Evolutionary conservation across 2,888 invertebrate genomes (phyloP), one percentile per base, ranked within the genome.

Genomic region (Dastarcus helophoroides): DNA sequence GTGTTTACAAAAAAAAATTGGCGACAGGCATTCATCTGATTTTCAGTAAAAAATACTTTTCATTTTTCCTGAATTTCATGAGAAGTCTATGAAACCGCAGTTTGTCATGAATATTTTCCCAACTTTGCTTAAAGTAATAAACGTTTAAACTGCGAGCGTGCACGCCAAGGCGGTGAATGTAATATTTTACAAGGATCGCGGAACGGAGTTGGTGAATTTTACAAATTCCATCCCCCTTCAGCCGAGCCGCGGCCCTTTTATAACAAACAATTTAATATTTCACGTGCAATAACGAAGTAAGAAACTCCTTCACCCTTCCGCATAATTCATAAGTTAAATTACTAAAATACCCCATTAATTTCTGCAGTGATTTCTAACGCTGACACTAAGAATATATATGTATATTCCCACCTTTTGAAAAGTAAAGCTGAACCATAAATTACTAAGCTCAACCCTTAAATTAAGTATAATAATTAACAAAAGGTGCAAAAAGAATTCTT

Each of bases 241-340:
- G 26, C 26, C 33, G 29, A 29, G 35, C 30, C 33, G 28, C 29
- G 29, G 35, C 37, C 37, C 41, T 40, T 40, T 40, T 36, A 36
- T 31, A 41, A 40, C 40, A 38, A 26, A 43, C 44, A 41, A 42
- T 42, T 42, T 34, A 38, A 36, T 41, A 40, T 38, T 44, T 40
- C 43, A 35, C 37, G 40, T 28, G 36, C 27, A 40, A 32, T 33
- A 36, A 27, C 29, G 33, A 30, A 36, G 33, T 48, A 50, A 50
- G 47, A 50, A 49, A 46, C 42, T 43, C 23, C 27, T 33, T 37
- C 41, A 35, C 33, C 36, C 33, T 32, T 37, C 41, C 38, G 43
- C 49, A 54, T 55, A 56, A 56, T 48, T 56, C 54, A 56, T 52
- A 54, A 51, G 46, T 44, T 47, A 51, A 54, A 56, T 56, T 54